Conservation (phyloP, 2,888 invertebrate species). For the Luffia ferchaultella region DNA sequence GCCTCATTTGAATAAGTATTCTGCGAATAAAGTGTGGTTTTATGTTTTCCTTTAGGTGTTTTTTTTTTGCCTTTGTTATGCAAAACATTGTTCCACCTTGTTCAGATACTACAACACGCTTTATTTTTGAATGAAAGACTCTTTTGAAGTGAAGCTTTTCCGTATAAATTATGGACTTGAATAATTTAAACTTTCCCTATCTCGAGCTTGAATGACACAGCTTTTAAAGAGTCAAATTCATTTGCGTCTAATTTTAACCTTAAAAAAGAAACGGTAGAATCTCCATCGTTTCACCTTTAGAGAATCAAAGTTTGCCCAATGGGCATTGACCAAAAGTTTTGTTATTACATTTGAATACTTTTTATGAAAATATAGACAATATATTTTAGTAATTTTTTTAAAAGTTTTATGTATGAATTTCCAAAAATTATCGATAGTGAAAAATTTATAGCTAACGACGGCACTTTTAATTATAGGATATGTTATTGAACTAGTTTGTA, state of each 20-base stretch:
- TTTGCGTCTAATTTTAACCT: background rate
- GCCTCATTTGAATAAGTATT: constrained; percentile 68
- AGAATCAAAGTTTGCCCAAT: no score
- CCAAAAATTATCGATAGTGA: no score
- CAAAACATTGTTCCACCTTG: constrained; percentile 67
- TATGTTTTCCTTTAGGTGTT: constrained; percentile 66
- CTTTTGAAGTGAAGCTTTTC: constrained; percentile 66
- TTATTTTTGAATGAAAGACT: constrained; percentile 66
- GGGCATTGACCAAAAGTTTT: no score
- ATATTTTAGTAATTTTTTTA: no score
- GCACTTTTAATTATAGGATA: no score
- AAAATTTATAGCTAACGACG: no score
- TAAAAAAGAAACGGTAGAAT: background rate
- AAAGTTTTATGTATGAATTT: no score
- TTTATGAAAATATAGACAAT: no score
- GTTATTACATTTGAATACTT: no score
- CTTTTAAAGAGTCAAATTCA: background rate
- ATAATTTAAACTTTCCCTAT: constrained; percentile 5
- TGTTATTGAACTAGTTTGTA: no score
- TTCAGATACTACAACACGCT: constrained; percentile 65
- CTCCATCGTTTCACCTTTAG: background rate
- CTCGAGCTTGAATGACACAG: background rate
- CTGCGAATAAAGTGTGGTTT: constrained; percentile 67
- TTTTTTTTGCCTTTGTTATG: constrained; percentile 61
- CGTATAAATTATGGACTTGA: constrained; percentile 50